A percentile compares a stretch with the other conserved stretches of the same genome.
phyloP scores from a whole-genome alignment of 2,797 vertebrate genomes.

The Sebastes jordani region DNA sequence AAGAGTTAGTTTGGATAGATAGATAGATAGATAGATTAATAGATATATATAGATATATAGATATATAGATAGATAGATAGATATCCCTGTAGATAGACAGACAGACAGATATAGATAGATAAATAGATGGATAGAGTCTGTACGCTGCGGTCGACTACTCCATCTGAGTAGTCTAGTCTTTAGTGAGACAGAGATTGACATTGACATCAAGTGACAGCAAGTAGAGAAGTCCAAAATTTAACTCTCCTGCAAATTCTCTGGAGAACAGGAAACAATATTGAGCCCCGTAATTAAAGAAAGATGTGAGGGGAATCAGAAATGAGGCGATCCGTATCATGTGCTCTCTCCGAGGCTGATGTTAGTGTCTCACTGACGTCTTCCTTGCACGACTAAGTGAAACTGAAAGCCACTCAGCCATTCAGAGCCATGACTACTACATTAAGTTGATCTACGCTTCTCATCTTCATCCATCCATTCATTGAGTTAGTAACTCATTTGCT shows the following conservation, averaged over 20 bases:
- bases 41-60: no score
- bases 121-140: neutral
- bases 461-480: neutral
- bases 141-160: neutral
- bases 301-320: slow-evolving; percentile 27
- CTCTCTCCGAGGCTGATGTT: neutral
- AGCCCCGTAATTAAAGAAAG: slow-evolving; percentile 47
- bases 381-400: neutral
- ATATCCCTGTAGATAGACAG: no score
- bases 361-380: neutral
- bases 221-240: slow-evolving; percentile 5
- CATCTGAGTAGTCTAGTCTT: slow-evolving; percentile 12
- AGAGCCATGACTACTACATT: neutral
- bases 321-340: neutral
- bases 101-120: neutral
- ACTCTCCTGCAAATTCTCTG: neutral
- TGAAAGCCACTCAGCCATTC: neutral
- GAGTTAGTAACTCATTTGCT: neutral
- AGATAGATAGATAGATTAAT: no score
- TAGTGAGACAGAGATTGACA: slow-evolving; percentile 3
- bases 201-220: neutral
- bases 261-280: slow-evolving; percentile 47
- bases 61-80: no score
- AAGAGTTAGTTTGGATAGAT: neutral
- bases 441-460: neutral